Conservation (phyloP, 2,797 vertebrate species). For the Etheostoma perlongum region DNA sequence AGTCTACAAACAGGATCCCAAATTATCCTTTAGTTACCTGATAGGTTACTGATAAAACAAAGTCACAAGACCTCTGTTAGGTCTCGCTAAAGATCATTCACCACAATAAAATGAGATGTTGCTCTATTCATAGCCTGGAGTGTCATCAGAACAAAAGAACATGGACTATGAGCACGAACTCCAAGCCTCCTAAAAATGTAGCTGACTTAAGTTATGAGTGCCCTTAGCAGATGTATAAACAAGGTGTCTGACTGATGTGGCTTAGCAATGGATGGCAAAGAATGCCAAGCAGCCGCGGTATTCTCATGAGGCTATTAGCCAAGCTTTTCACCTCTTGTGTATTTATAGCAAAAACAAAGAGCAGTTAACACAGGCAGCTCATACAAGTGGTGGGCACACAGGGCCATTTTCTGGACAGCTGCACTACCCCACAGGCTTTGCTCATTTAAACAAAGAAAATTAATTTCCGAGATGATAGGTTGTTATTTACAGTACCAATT, state of each 20-base stretch:
- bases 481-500: not conserved
- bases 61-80: constrained; percentile 69
- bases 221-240: constrained; percentile 78
- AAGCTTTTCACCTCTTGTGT: constrained; percentile 78
- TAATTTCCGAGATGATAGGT: constrained; percentile 4
- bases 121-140: constrained; percentile 73
- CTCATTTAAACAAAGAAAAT: constrained; percentile 29
- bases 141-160: constrained; percentile 37
- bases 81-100: constrained; percentile 51
- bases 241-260: constrained; percentile 78
- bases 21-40: constrained; percentile 75
- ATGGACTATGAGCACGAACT: constrained; percentile 23
- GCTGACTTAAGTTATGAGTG: constrained; percentile 57
- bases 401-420: constrained; percentile 18
- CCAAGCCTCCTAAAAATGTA: constrained; percentile 60
- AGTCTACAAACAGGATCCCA: constrained; percentile 53
- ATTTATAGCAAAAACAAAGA: constrained; percentile 74
- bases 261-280: constrained; percentile 70
- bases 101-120: constrained; percentile 57
- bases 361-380: constrained; percentile 49
- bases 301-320: constrained; percentile 73
- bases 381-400: constrained; percentile 26
- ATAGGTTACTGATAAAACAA: constrained; percentile 65
- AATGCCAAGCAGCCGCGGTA: constrained; percentile 68
- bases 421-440: constrained; percentile 13